These are phyloP conservation scores for Cotesia congregata DNA, from an alignment of 2,888 invertebrate species.

Conservation along the genomic window DNA sequence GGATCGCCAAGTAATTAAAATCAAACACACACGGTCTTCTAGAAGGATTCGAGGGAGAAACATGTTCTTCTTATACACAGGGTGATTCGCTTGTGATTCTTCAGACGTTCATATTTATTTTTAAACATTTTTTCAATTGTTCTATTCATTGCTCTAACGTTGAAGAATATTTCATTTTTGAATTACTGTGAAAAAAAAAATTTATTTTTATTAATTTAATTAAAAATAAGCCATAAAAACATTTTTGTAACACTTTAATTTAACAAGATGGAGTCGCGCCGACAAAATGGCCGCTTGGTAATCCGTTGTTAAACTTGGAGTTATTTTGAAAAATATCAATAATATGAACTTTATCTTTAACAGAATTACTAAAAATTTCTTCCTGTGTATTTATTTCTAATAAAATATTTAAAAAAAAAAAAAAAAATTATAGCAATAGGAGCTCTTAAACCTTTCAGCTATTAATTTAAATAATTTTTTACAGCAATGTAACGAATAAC, in stretches of 20 bases:
- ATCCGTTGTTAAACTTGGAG: no score
- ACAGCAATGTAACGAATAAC: slow-evolving; percentile 60
- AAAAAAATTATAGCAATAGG: neutral
- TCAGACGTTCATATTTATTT: slow-evolving; percentile 51
- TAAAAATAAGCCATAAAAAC: no score
- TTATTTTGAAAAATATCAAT: no score
- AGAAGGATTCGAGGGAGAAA: slow-evolving; percentile 61
- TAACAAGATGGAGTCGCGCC: no score
- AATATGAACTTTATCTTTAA: no score
- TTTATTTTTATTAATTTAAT: no score
- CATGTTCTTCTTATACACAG: slow-evolving; percentile 66
- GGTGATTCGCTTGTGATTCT: slow-evolving; percentile 58
- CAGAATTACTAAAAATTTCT: no score
- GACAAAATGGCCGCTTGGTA: no score
- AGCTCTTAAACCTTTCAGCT: neutral
- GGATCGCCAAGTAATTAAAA: slow-evolving; percentile 63
- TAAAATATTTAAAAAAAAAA: no score
- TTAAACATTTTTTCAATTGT: slow-evolving; percentile 39
- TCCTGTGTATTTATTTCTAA: no score
- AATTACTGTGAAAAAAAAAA: no score
- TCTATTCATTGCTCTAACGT: neutral
- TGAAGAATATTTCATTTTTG: neutral
- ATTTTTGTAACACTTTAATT: no score
- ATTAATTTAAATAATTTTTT: slow-evolving; percentile 22
- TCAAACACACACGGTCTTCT: slow-evolving; percentile 57